Percentiles rank a stretch among this genome's conserved stretches.
These are phyloP conservation scores for Mola mola DNA, from an alignment of 2,113 vertebrate genomes.

Conservation along the genomic window DNA sequence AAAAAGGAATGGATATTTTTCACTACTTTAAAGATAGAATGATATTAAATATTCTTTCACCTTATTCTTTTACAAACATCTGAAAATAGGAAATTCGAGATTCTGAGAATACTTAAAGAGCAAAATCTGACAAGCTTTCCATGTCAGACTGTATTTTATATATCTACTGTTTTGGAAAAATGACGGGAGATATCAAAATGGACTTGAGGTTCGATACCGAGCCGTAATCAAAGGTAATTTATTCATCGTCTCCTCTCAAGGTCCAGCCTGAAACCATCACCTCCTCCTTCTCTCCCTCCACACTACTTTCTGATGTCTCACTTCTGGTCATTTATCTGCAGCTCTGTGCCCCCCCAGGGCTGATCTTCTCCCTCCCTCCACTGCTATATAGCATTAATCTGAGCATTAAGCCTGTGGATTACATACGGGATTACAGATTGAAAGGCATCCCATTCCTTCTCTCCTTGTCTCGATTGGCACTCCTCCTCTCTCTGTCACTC, in stretches of 20 bases:
- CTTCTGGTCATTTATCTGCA: conserved; percentile 66
- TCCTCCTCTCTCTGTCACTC: conserved; percentile 57
- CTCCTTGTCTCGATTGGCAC: conserved; percentile 62
- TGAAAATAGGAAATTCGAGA: too few relatives aligned
- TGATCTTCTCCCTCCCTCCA: conserved; percentile 27
- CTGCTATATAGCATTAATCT: conserved; percentile 80
- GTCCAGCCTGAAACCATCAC: conserved; percentile 30
- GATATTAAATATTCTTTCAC: too few relatives aligned
- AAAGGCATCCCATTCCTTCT: conserved; percentile 73
- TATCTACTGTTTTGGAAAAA: too few relatives aligned
- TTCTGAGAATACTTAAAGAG: too few relatives aligned
- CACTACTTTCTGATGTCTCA: conserved; percentile 40
- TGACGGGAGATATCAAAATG: not conserved
- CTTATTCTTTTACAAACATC: too few relatives aligned
- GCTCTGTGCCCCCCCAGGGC: conserved; percentile 39
- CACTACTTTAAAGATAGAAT: too few relatives aligned
- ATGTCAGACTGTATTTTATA: too few relatives aligned
- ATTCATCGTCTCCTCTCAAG: conserved; percentile 48
- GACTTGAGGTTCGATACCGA: conserved; percentile 10
- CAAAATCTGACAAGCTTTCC: not conserved
- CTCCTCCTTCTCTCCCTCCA: conserved; percentile 46
- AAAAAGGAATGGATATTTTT: not conserved
- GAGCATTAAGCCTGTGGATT: conserved; percentile 82
- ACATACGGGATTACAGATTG: conserved; percentile 82
- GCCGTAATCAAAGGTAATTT: conserved; percentile 19